phyloP scores from a whole-genome alignment of 1,140 invertebrate genomes.

The Zophobas atratus region DNA sequence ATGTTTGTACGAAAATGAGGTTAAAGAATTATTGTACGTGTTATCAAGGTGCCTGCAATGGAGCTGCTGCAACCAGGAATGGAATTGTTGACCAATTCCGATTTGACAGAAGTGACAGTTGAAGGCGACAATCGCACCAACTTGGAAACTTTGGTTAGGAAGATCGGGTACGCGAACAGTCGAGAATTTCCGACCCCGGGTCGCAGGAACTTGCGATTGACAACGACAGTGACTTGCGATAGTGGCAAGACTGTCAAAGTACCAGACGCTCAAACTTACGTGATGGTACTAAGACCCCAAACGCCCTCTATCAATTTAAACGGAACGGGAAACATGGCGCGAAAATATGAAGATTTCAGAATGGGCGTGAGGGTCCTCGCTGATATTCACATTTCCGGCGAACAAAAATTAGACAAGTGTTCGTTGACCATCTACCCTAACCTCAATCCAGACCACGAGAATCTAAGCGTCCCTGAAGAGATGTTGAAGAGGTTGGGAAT shows the following conservation, averaged over 20 bases:
- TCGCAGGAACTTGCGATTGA: conserved; percentile 87
- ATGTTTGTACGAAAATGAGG: no score
- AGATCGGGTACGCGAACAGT: conserved; percentile 92
- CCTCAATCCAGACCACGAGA: conserved; percentile 95
- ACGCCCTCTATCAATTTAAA: conserved; percentile 88
- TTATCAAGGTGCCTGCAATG: conserved; percentile 78
- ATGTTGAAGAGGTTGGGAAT: conserved; percentile 76
- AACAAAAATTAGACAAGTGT: conserved; percentile 82
- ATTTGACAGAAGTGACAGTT: conserved; percentile 92
- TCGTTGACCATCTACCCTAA: conserved; percentile 93
- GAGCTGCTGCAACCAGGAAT: conserved; percentile 83
- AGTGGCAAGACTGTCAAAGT: conserved; percentile 80
- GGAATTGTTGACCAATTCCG: conserved; percentile 80
- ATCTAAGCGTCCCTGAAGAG: conserved; percentile 82
- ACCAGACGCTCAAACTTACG: conserved; percentile 84
- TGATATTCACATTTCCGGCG: conserved; percentile 61
- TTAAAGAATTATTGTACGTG: no score
- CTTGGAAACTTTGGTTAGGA: conserved; percentile 88
- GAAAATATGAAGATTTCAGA: conserved; percentile 90
- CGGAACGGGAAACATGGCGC: conserved; percentile 85
- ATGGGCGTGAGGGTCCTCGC: conserved; percentile 75
- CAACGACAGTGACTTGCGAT: conserved; percentile 84
- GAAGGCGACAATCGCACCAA: conserved; percentile 92
- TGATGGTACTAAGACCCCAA: conserved; percentile 89
- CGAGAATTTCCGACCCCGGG: conserved; percentile 94